Evolutionary conservation across 2,888 invertebrate genomes (phyloP).

Genomic region (Iphiclides podalirius): DNA sequence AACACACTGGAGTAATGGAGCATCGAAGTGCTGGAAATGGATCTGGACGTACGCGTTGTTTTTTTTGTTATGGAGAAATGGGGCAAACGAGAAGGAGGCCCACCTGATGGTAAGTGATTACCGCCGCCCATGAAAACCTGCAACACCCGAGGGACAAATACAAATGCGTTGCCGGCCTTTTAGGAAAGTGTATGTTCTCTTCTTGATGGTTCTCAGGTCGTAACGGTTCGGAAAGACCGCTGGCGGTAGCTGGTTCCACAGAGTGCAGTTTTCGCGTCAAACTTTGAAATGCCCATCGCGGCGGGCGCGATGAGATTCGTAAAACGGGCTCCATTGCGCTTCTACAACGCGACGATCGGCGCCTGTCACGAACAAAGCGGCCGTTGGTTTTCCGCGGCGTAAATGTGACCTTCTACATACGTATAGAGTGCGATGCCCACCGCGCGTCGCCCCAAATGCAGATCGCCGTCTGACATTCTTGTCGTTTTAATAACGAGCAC

Average conservation of each 20-base stretch:
- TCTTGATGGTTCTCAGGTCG: too few species aligned
- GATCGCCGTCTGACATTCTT: slow-evolving; percentile 28
- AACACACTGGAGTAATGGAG: not conserved
- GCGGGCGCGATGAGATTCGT: slow-evolving; percentile 10
- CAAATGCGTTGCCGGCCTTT: too few species aligned
- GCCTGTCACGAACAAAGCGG: slow-evolving; percentile 8
- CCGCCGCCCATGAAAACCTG: too few species aligned
- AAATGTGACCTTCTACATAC: slow-evolving; percentile 8
- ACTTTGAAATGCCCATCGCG: not conserved
- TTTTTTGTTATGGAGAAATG: too few species aligned
- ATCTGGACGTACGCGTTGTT: too few species aligned
- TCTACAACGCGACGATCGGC: slow-evolving; percentile 1
- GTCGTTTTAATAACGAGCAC: slow-evolving; percentile 28
- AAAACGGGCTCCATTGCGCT: slow-evolving; percentile 8
- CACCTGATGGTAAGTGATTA: too few species aligned
- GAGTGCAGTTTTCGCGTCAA: not conserved
- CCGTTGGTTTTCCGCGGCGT: slow-evolving; percentile 19
- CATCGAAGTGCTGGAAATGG: slow-evolving; percentile 3
- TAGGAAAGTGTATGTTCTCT: too few species aligned
- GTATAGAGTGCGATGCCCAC: slow-evolving; percentile 10
- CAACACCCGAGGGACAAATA: too few species aligned
- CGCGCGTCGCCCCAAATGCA: too few species aligned
- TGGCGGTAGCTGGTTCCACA: too few species aligned
- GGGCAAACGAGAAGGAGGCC: too few species aligned
- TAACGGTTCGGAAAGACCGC: too few species aligned